These are phyloP conservation scores for Heloderma charlesbogerti DNA, from an alignment of 2,113 vertebrate genomes.

Conservation along the genomic window DNA sequence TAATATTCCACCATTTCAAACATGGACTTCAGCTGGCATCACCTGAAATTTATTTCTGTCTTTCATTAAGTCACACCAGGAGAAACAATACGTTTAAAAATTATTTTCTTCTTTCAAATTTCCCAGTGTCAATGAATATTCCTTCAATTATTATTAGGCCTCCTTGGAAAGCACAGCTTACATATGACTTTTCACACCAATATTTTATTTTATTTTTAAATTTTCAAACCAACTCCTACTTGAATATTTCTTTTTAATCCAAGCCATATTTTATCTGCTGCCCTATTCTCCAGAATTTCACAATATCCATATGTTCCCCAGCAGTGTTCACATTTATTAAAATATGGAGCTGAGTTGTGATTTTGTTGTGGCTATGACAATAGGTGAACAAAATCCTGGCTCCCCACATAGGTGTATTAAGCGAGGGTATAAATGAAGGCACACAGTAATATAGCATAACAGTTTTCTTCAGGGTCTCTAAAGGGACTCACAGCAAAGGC, in stretches of 20 bases:
- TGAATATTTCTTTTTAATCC: conserved; percentile 52
- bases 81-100: conserved; percentile 51
- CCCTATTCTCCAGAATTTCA: conserved; percentile 48
- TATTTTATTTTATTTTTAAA: not conserved
- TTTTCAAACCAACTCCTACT: not conserved
- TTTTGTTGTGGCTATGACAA: conserved; percentile 46
- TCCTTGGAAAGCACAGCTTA: conserved; percentile 39
- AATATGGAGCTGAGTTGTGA: conserved; percentile 48
- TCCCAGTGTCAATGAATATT: conserved; percentile 29
- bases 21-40: conserved; percentile 52
- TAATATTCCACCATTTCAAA: conserved; percentile 47
- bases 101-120: conserved; percentile 24
- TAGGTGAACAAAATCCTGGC: not conserved
- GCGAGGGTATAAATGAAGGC: not conserved
- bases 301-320: conserved; percentile 31
- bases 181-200: conserved; percentile 51
- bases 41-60: conserved; percentile 69
- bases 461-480: too few species aligned
- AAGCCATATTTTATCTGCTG: conserved; percentile 58
- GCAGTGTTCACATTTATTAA: conserved; percentile 56
- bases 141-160: conserved; percentile 29
- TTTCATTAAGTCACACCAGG: conserved; percentile 63
- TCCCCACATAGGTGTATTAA: not conserved
- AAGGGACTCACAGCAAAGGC: too few species aligned
- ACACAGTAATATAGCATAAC: not conserved